Conservation (phyloP, 2,113 vertebrate species). For the Python bivittatus region DNA sequence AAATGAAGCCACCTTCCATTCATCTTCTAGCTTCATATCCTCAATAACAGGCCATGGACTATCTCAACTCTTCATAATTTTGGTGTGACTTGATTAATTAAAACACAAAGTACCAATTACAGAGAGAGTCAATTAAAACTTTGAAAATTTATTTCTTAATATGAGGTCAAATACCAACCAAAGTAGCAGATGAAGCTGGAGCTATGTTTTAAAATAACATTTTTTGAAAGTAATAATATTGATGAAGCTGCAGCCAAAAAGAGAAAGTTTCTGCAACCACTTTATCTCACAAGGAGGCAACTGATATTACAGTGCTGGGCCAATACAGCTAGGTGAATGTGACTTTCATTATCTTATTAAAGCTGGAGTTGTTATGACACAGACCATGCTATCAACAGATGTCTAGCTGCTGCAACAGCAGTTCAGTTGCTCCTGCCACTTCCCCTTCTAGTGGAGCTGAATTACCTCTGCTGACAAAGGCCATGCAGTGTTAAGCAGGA, state of each 20-base stretch:
- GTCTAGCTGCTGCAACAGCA: constrained; percentile 4
- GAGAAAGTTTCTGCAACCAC: constrained; percentile 46
- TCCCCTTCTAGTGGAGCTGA: not conserved
- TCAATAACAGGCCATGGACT: not conserved
- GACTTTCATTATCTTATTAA: constrained; percentile 61
- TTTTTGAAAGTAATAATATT: constrained; percentile 49
- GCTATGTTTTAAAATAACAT: constrained; percentile 25
- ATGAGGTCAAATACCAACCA: constrained; percentile 19
- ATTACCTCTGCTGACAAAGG: constrained; percentile 10
- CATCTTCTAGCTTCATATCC: not conserved
- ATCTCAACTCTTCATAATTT: constrained; percentile 22
- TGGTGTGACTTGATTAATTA: constrained; percentile 1
- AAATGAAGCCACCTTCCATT: constrained; percentile 7
- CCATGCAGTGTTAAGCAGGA: constrained; percentile 10
- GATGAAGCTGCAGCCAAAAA: constrained; percentile 37
- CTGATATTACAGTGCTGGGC: constrained; percentile 50
- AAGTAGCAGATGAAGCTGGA: constrained; percentile 32
- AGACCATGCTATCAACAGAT: constrained; percentile 45
- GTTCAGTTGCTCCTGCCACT: not conserved
- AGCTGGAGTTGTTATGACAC: constrained; percentile 39
- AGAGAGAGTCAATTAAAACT: not conserved
- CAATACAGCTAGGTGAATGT: constrained; percentile 51
- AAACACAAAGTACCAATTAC: constrained; percentile 3
- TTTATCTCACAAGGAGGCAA: constrained; percentile 56
- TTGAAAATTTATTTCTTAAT: constrained; percentile 33